Evolutionary conservation across 92 coral and sea anemone species (phyloP).

Genomic region (Actinostola sp.): DNA sequence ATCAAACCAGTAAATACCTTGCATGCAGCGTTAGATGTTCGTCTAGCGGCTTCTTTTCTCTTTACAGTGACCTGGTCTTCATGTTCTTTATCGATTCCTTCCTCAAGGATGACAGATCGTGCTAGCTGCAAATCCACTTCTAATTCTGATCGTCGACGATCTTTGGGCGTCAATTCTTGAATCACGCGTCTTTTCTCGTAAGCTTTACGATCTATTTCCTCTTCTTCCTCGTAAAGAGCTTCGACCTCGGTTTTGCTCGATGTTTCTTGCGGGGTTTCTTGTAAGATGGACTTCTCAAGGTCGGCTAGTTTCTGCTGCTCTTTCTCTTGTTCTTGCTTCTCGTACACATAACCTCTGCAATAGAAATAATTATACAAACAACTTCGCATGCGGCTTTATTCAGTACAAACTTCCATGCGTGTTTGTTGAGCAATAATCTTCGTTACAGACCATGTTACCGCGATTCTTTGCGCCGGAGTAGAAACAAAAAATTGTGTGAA

Average conservation of each 20-base stretch:
- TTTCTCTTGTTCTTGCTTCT: no score
- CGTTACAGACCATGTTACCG: no score
- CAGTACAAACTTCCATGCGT: no score
- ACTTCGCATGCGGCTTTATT: no score
- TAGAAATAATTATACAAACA: no score
- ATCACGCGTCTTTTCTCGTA: constrained; percentile 36
- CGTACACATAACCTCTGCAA: constrained; percentile 16
- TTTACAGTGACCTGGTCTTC: constrained; percentile 46
- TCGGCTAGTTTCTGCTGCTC: neutral
- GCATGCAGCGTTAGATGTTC: constrained; percentile 14
- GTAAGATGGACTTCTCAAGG: neutral
- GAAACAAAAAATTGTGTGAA: no score
- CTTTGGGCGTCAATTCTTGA: constrained; percentile 21
- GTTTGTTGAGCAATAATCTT: no score
- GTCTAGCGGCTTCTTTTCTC: constrained; percentile 33
- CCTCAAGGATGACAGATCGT: constrained; percentile 37
- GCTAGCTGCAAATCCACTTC: constrained; percentile 25
- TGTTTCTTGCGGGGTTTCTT: neutral
- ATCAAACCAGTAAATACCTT: neutral
- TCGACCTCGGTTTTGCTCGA: neutral
- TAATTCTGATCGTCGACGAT: constrained; percentile 4
- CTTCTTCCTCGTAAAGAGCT: neutral
- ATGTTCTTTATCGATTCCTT: constrained; percentile 36
- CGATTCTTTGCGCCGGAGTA: no score
- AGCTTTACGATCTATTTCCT: constrained; percentile 36